Percentiles rank a stretch among this genome's conserved stretches.
These are phyloP conservation scores for Scaptomyza pallida DNA, from an alignment of 1,140 invertebrate species.

Conservation along the genomic window DNA sequence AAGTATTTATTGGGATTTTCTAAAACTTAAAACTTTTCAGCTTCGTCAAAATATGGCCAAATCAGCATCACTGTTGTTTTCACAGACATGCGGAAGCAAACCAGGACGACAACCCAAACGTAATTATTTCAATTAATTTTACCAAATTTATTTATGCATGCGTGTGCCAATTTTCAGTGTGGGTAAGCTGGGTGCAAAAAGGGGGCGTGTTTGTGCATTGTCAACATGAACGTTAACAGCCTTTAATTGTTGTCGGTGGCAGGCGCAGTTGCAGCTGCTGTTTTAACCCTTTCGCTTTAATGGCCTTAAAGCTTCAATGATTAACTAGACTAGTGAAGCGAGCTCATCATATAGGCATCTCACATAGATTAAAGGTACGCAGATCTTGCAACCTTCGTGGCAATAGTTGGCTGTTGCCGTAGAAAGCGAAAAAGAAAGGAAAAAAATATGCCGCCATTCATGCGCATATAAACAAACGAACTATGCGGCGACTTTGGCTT, in stretches of 20 bases:
- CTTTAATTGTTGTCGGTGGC: constrained; percentile 39
- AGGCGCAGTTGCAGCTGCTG: neutral
- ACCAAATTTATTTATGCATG: constrained; percentile 56
- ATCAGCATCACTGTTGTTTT: neutral
- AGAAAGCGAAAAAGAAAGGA: neutral
- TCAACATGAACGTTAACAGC: constrained; percentile 54
- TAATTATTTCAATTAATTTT: constrained; percentile 59
- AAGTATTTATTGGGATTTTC: too few species aligned
- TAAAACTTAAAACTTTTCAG: too few species aligned
- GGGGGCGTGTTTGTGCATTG: constrained; percentile 35
- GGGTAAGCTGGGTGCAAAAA: neutral
- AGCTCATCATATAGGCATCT: too few species aligned
- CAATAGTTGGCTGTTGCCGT: neutral
- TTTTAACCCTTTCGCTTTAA: neutral
- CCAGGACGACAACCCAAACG: constrained; percentile 7
- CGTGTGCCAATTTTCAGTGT: constrained; percentile 8
- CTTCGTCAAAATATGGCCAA: neutral
- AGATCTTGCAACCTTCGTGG: neutral
- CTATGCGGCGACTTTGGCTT: constrained; percentile 45
- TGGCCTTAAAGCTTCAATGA: neutral
- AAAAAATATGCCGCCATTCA: constrained; percentile 34
- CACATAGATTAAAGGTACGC: too few species aligned
- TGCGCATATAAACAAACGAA: constrained; percentile 43
- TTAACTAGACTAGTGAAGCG: too few species aligned
- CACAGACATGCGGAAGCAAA: constrained; percentile 1